A percentile compares a stretch with the other conserved stretches of the same genome.
These are phyloP conservation scores for Lates japonicus DNA, from an alignment of 2,797 vertebrate species.

Conservation along the genomic window DNA sequence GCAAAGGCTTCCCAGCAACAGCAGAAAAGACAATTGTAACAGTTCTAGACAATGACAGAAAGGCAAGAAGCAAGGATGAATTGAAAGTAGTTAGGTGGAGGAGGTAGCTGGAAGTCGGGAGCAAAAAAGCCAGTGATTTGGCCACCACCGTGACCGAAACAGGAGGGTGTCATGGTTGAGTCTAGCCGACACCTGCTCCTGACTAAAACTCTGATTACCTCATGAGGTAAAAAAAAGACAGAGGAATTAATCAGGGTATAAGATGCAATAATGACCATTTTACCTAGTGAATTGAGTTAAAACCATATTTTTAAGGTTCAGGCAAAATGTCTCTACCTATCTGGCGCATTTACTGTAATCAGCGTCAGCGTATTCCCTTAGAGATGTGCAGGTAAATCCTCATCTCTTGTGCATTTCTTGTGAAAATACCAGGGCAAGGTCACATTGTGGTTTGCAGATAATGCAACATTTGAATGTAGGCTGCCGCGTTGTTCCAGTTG, in stretches of 20 bases:
- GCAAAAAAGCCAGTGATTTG: neutral
- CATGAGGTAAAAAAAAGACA: constrained; percentile 2
- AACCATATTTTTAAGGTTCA: neutral
- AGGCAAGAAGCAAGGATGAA: neutral
- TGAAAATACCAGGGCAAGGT: constrained; percentile 16
- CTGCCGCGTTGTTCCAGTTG: neutral
- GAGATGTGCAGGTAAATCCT: neutral
- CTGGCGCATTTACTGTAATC: neutral
- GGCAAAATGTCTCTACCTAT: neutral
- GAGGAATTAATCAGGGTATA: neutral
- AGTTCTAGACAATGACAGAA: neutral
- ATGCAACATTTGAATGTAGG: neutral
- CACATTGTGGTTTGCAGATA: constrained; percentile 24
- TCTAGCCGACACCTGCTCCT: constrained; percentile 6
- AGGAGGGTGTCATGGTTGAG: neutral
- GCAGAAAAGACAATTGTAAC: neutral
- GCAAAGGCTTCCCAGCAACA: neutral
- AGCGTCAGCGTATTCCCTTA: constrained; percentile 1
- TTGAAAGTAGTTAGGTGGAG: neutral
- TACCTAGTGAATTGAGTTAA: neutral
- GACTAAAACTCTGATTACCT: constrained; percentile 1
- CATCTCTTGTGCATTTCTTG: constrained; percentile 26
- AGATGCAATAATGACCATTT: neutral
- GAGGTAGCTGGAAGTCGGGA: neutral
- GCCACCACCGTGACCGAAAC: neutral